Conservation (phyloP, 2,113 vertebrate genomes). For the Micronycteris hirsuta region DNA sequence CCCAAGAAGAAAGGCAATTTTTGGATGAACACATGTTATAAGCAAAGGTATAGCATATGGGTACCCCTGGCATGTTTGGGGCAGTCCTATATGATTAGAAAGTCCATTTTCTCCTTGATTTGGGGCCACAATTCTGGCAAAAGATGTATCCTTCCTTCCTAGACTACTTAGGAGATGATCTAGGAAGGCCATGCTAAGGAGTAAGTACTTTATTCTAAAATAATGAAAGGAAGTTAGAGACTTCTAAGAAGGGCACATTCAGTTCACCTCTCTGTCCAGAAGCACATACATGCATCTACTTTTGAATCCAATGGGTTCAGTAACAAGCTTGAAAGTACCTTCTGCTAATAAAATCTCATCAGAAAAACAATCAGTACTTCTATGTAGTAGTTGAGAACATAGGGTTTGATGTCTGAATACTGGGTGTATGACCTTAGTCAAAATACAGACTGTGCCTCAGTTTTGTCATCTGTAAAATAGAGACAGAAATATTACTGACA, state of each 20-base stretch:
- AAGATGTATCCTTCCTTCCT: too few species aligned
- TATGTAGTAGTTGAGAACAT: not conserved
- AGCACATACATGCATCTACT: not conserved
- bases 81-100: not conserved
- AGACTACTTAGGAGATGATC: not conserved
- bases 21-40: not conserved
- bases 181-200: not conserved
- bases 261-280: not conserved
- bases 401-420: not conserved
- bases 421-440: not conserved
- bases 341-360: not conserved
- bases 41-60: not conserved
- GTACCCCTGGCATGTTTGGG: too few species aligned
- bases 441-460: not conserved
- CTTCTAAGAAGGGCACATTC: not conserved
- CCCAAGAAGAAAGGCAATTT: fast-evolving
- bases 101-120: too few species aligned
- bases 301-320: not conserved
- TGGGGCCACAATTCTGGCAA: too few species aligned
- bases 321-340: not conserved
- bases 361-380: not conserved
- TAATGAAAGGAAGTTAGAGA: not conserved
- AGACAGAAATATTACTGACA: not conserved
- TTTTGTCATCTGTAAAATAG: not conserved
- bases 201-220: not conserved